Conservation (phyloP, 2,113 vertebrate genomes). For the Pipa parva region DNA sequence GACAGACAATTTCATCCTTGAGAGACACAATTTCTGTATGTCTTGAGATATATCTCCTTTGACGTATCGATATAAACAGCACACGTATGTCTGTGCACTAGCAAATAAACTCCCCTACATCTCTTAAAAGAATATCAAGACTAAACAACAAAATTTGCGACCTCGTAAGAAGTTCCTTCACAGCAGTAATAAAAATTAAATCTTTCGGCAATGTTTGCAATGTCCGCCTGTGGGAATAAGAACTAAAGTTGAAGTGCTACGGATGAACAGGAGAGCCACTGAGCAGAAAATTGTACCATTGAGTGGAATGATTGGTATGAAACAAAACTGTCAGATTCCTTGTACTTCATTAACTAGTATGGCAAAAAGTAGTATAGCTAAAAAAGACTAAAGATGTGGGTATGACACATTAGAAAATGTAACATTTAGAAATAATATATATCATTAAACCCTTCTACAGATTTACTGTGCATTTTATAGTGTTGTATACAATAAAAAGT, state of each 20-base stretch:
- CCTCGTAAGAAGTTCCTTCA: conserved; percentile 20
- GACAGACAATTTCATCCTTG: too few species aligned
- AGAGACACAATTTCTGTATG: too few species aligned
- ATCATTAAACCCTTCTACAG: neutral
- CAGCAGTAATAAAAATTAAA: conserved; percentile 40
- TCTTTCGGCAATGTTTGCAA: conserved; percentile 26
- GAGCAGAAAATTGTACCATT: conserved; percentile 43
- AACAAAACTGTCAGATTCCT: conserved; percentile 41
- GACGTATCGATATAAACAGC: too few species aligned
- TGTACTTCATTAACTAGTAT: conserved; percentile 41
- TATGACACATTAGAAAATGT: conserved; percentile 26
- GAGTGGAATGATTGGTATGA: conserved; percentile 44
- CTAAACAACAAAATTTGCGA: conserved; percentile 14
- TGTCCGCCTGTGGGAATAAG: conserved; percentile 36
- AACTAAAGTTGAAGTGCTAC: conserved; percentile 35
- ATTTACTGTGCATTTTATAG: neutral
- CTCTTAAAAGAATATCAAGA: neutral
- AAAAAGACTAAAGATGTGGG: conserved; percentile 18
- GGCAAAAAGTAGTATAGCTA: conserved; percentile 24
- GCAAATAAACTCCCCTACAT: too few species aligned
- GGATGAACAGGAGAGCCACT: conserved; percentile 38
- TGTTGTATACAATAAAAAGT: too few species aligned
- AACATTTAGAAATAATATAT: neutral
- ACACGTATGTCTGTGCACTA: too few species aligned
- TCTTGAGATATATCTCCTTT: too few species aligned